Evolutionary conservation across 2,888 invertebrate genomes (phyloP), one percentile per base, ranked within the genome.

Genomic region (Pantelozetes paolii): DNA sequence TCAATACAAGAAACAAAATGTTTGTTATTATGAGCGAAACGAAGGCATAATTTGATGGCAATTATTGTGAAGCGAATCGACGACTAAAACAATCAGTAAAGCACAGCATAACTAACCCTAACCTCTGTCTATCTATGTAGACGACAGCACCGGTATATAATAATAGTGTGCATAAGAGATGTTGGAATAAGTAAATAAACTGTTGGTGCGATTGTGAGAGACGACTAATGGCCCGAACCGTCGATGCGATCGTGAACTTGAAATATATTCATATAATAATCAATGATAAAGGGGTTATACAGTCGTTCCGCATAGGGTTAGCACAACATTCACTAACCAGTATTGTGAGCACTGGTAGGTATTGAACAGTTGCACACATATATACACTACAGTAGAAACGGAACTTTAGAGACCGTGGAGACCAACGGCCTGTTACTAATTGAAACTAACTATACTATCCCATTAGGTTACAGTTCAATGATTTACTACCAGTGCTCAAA

Each of bases 231-330:
- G 59, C 15, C 59, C 23, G 9, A 30, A 30, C 11, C 23, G 20
- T 54, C 23, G 54, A 54, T 54, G 54, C 26, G 59, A 59, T 59
- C 59, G 59, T 59, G 59, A 59, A 59, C 59, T 59, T 59, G 30
- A 59, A 59, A 59, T 57, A 59, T 59, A 59, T 30, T 59, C 59
- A 59, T 59, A 59, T 59, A 59, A 59, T 28, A 8, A 59, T 30
- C 9, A 54, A 59, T 59, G 59, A 59, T 8, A 59, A 32, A 59
- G 28, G 32, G 28, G 59, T 59, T 59, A 30, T 59, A 30, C 26
- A 3, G 28, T 30, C 18, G 54, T 20, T n/a, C 18, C 48, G 20
- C 20, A 54, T 2, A 54, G 54, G 8, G 20, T 8, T 54, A 23
- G 23, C 2, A 18, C 23, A 54, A 54, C 2, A 20, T 13, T 6